A percentile compares a stretch with the other conserved stretches of the same genome.
phyloP scores from a whole-genome alignment of 2,113 vertebrate genomes.

The Argyrosomus japonicus region DNA sequence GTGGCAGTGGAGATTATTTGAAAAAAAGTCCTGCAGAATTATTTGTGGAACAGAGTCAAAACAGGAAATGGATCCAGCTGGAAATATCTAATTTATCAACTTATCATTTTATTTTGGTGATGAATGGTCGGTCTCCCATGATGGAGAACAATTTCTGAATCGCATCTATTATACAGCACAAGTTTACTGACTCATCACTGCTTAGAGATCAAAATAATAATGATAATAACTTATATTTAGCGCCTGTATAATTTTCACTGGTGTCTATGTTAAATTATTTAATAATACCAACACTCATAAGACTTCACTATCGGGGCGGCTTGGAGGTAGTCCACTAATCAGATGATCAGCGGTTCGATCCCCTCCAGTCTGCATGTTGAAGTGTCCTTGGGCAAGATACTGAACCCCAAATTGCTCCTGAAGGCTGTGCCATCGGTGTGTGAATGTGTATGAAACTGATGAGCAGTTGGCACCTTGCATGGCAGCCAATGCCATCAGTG shows the following conservation, averaged over 20 bases:
- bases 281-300: neutral
- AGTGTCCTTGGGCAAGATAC: too few relatives aligned
- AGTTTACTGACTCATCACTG: neutral
- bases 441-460: too few relatives aligned
- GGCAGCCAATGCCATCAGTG: too few relatives aligned
- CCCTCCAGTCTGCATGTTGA: too few relatives aligned
- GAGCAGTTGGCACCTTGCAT: too few relatives aligned
- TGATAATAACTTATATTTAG: neutral
- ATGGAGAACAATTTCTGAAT: constrained; percentile 4
- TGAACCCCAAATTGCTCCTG: too few relatives aligned
- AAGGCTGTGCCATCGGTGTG: too few relatives aligned
- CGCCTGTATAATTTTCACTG: neutral
- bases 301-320: too few relatives aligned
- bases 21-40: neutral
- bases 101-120: neutral
- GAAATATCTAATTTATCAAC: constrained; percentile 10
- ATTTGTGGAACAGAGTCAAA: neutral
- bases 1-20: neutral
- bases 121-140: neutral
- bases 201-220: neutral
- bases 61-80: neutral
- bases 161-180: constrained; percentile 1
- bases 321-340: too few relatives aligned
- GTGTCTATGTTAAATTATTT: neutral
- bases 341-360: too few relatives aligned